Conservation (phyloP, 2,113 vertebrate genomes). For the Lota lota region DNA sequence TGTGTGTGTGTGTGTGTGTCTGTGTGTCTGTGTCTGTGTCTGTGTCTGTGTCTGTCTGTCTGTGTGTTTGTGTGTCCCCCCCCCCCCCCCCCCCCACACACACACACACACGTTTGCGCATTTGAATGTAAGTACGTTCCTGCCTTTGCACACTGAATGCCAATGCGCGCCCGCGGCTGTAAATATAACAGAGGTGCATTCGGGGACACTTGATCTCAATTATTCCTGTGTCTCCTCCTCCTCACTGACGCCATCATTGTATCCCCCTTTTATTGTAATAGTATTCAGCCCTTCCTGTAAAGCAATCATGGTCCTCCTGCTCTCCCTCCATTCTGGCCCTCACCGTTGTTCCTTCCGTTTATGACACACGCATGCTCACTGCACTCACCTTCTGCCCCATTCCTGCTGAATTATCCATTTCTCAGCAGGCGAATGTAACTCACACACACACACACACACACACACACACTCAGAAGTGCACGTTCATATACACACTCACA, state of each 20-base stretch:
- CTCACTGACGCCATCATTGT: constrained; percentile 1
- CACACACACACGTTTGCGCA: background rate
- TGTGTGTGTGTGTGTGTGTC: background rate
- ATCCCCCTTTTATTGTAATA: constrained; percentile 37
- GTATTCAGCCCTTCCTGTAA: constrained; percentile 30
- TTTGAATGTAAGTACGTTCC: constrained; percentile 29
- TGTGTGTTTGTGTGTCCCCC: background rate
- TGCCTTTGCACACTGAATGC: constrained; percentile 36
- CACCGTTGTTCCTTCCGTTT: constrained; percentile 44
- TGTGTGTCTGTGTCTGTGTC: constrained; percentile 7
- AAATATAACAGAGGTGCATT: constrained; percentile 48
- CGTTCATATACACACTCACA: constrained; percentile 40
- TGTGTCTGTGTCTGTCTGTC: constrained; percentile 11
- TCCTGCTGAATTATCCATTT: constrained; percentile 74
- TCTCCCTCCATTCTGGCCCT: constrained; percentile 34
- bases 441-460: constrained; percentile 33
- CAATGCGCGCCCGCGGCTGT: constrained; percentile 30
- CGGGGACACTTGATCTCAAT: constrained; percentile 56
- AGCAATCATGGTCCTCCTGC: constrained; percentile 32
- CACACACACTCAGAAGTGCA: constrained; percentile 17
- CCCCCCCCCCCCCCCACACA: background rate
- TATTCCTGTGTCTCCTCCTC: constrained; percentile 37
- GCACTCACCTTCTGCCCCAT: constrained; percentile 67
- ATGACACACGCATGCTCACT: constrained; percentile 64
- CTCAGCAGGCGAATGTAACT: background rate